Conservation (phyloP, 2,888 invertebrate genomes). For the Cabera pusaria region DNA sequence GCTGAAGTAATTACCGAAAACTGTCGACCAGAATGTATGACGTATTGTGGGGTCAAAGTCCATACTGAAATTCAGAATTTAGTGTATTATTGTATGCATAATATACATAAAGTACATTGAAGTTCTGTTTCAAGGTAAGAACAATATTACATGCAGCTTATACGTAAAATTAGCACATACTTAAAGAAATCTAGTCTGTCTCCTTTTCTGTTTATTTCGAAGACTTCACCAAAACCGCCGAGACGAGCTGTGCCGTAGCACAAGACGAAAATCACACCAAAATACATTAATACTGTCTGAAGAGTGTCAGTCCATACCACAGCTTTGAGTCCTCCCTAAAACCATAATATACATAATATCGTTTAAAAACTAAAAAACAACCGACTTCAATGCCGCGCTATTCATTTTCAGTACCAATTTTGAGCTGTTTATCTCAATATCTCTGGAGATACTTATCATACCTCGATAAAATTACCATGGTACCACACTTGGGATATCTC, state of each 20-base stretch:
- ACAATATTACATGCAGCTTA: too few relatives aligned
- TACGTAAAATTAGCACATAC: conserved; percentile 63
- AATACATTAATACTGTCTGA: conserved; percentile 89
- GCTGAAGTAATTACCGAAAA: conserved; percentile 90
- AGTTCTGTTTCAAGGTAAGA: too few relatives aligned
- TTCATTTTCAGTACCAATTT: too few relatives aligned
- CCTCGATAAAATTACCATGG: too few relatives aligned
- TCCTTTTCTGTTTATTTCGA: conserved; percentile 83
- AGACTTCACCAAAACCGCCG: conserved; percentile 85
- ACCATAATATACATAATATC: conserved; percentile 10
- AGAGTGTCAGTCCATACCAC: conserved; percentile 92
- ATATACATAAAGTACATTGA: too few relatives aligned
- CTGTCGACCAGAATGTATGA: conserved; percentile 92
- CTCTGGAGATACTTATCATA: too few relatives aligned
- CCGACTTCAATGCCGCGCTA: too few relatives aligned
- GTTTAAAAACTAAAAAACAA: too few relatives aligned
- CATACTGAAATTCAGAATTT: conserved; percentile 79
- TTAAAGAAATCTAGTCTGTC: conserved; percentile 89
- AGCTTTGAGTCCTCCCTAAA: conserved; percentile 89
- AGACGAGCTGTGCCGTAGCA: conserved; percentile 85
- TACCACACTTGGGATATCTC: too few relatives aligned
- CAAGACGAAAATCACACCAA: conserved; percentile 86
- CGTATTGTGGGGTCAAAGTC: conserved; percentile 89
- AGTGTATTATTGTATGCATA: too few relatives aligned
- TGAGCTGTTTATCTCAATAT: too few relatives aligned